phyloP scores from a whole-genome alignment of 1,140 invertebrate genomes.

The Asbolus verrucosus region DNA sequence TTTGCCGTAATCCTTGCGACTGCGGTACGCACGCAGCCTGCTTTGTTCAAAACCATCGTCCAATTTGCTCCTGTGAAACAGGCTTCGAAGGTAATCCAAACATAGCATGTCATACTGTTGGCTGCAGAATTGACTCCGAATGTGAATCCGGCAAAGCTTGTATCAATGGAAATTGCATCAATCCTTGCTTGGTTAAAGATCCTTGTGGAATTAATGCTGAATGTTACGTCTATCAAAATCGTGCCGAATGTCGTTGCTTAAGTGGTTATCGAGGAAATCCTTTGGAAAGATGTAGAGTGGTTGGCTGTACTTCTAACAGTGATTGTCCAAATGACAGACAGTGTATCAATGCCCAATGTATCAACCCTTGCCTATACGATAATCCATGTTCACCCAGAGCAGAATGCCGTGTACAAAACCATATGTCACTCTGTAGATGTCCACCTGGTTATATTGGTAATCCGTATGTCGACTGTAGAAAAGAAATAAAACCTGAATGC shows the following conservation, averaged over 20 bases:
- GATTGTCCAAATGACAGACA: slow-evolving; percentile 88
- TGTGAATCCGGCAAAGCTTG: slow-evolving; percentile 85
- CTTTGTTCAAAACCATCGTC: slow-evolving; percentile 83
- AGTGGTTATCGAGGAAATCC: slow-evolving; percentile 86
- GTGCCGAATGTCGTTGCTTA: slow-evolving; percentile 82
- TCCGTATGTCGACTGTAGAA: slow-evolving; percentile 82
- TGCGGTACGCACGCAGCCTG: slow-evolving; percentile 89
- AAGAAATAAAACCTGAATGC: slow-evolving; percentile 81
- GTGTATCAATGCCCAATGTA: slow-evolving; percentile 88
- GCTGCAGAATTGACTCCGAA: slow-evolving; percentile 83
- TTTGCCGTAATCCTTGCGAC: slow-evolving; percentile 88
- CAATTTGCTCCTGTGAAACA: slow-evolving; percentile 85
- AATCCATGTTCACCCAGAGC: slow-evolving; percentile 83
- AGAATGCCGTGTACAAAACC: slow-evolving; percentile 84
- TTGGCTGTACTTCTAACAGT: slow-evolving; percentile 89
- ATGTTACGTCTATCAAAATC: slow-evolving; percentile 81
- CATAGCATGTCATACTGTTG: slow-evolving; percentile 79
- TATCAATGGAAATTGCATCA: slow-evolving; percentile 85
- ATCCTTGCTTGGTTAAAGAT: slow-evolving; percentile 82
- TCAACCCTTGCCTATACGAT: slow-evolving; percentile 84
- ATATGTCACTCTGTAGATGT: slow-evolving; percentile 86
- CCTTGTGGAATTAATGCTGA: slow-evolving; percentile 88
- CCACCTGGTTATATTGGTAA: slow-evolving; percentile 78
- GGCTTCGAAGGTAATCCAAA: slow-evolving; percentile 90
- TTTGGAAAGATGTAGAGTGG: slow-evolving; percentile 77